Base-by-base conservation (phyloP, 2,888 invertebrate species). In the Sturmia bella region DNA sequence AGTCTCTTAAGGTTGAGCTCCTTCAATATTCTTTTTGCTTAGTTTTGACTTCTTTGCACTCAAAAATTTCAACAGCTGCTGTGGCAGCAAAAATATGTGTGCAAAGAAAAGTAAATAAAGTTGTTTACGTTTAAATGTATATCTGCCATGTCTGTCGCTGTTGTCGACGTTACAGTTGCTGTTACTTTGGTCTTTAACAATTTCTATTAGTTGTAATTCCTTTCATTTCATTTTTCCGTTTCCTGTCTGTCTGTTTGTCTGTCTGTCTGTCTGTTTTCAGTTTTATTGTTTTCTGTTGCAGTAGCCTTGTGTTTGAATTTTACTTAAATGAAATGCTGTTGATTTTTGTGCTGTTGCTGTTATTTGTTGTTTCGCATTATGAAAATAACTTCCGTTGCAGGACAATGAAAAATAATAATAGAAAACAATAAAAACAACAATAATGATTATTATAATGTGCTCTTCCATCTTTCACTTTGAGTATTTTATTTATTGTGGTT, bases 311-410 rank as follows among this genome's bases (percentile, higher is more conserved):
- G n/a, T 61, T 27, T 41, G 39, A 37, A 24, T 66, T 64, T 63
- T 56, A 15, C 63, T 61, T 63, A 12, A 11, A n/a, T 3, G 50
- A 21, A 39, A 50, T 32, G 54, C 39, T 56, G 43, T 56, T 39
- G 37, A 0, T 56, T 24, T 52, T 59, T 0, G 32, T 63, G 45
- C 3, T 64, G 15, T 56, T 50, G n/a, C 39, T 61, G 13, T 45
- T 56, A 7, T 32, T 74, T 63, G 11, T 57, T 74, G 63, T n/a
- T 68, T 13, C 41, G 57, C 69, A 78, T 70, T 82, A 78, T 78
- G 78, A 82, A 70, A 78, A 78, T 74, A 52, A 78, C 78, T 82
- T 82, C 81, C 81, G 81, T 39, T 78, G 72, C 66, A 72, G 72
- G 78, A 72, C 72, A 78, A 72, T 78, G 52, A 27, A 57, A 64